Base-by-base conservation (phyloP, 2,113 vertebrate species). In the Protobothrops flavoviridis region DNA sequence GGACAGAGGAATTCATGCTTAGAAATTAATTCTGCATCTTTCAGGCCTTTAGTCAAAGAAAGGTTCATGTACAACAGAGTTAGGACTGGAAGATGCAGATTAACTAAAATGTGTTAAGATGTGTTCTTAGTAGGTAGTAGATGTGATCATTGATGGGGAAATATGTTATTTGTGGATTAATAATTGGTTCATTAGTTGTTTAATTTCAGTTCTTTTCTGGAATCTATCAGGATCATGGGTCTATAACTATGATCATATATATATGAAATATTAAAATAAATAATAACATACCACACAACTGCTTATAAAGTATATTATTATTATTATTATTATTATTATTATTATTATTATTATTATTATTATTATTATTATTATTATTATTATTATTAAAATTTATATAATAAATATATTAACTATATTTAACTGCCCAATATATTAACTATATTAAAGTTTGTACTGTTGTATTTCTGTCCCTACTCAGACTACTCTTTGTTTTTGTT, bases 101-200 rank as follows among this genome's bases (percentile, higher is more conserved):
- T 93, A 94, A 55, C 87, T 33, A 92, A 94, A 1, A 93, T 93
- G 94, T 91, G 89, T 59, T 93, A n/a, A 39, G 26, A 90, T 81
- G 39, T 48, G 13, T 29, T n/a, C 55, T 59, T 81, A 43, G 69
- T 39, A n/a, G 26, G 4, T 64, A 64, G 29, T 15, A 33, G 64
- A 33, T 69, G 33, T 43, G 74, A 43, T 43, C 33, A 21, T 17
- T 81, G 33, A 33, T 81, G 33, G 17, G 69, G 1, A 81, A 43
- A 39, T 39, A 21, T 39, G 33, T 81, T 81, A 81, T 43, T 43
- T 43, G 17, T 81, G 74, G 33, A 7, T 43, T 81, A 81, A 81
- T 81, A 81, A 81, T 20, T 39, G 13, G 4, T 6, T 33, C 29
- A 69, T 69, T 13, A 69, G 5, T 74, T 81, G 3, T 9, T 81